Conservation (phyloP, 2,797 vertebrate species). For the Sternarchorhynchus goeldii region DNA sequence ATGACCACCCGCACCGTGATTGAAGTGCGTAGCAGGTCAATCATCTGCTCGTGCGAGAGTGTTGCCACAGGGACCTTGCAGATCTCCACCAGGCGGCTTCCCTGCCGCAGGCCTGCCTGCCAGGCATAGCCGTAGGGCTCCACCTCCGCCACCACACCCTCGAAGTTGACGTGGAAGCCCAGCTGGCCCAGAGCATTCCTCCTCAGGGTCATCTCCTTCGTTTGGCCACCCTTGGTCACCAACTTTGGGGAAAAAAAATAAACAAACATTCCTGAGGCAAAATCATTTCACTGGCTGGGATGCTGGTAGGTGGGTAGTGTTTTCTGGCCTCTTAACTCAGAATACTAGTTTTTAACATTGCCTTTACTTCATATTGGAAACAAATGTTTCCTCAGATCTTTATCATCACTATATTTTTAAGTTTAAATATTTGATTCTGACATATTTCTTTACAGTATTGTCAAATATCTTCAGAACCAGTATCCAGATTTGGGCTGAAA, state of each 20-base stretch:
- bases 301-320: neutral
- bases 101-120: conserved; percentile 94
- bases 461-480: neutral
- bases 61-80: conserved; percentile 96
- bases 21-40: conserved; percentile 92
- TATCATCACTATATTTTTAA: neutral
- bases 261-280: neutral
- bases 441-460: neutral
- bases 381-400: too few relatives aligned
- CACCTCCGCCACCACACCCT: conserved; percentile 95
- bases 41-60: conserved; percentile 96
- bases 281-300: neutral
- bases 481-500: neutral
- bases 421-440: neutral
- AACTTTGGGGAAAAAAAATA: conserved; percentile 71
- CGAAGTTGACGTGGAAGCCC: conserved; percentile 97
- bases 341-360: too few relatives aligned
- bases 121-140: conserved; percentile 97
- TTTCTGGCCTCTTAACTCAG: neutral
- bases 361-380: too few relatives aligned
- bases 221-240: conserved; percentile 93
- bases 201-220: conserved; percentile 95
- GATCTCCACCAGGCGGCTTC: conserved; percentile 95
- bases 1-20: conserved; percentile 97
- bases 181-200: conserved; percentile 95